Evolutionary conservation across 2,113 vertebrate species (phyloP).

Genomic region (Himantopus leucocephalus): DNA sequence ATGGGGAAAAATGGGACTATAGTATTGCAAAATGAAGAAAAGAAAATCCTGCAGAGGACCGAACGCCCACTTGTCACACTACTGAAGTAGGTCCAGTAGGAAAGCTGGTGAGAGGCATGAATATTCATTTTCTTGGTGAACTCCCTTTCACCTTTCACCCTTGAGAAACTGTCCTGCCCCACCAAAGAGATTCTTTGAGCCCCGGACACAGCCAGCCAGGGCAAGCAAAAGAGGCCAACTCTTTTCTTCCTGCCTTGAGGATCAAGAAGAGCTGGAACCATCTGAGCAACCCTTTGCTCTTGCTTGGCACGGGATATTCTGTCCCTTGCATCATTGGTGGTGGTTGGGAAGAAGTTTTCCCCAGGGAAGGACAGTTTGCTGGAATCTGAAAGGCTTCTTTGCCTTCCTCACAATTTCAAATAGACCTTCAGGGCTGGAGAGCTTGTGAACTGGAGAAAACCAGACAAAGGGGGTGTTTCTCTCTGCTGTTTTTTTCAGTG

Average conservation of each 20-base stretch:
- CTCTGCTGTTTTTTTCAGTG: neutral
- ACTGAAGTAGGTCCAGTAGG: neutral
- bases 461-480: neutral
- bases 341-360: neutral
- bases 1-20: neutral
- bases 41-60: neutral
- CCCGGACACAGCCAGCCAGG: neutral
- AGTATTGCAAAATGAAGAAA: neutral
- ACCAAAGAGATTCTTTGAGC: neutral
- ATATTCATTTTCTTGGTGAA: neutral
- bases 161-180: neutral
- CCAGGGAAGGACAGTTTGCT: neutral
- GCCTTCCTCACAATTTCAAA: neutral
- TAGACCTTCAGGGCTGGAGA: neutral
- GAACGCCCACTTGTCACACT: neutral
- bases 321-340: neutral
- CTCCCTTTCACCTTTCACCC: neutral
- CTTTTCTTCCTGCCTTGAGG: neutral
- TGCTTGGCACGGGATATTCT: neutral
- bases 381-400: neutral
- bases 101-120: neutral
- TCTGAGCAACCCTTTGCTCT: neutral
- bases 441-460: neutral
- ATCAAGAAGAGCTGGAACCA: neutral
- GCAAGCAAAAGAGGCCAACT: neutral